phyloP scores from a whole-genome alignment of 2,888 invertebrate genomes.

The Drosophila borealis region DNA sequence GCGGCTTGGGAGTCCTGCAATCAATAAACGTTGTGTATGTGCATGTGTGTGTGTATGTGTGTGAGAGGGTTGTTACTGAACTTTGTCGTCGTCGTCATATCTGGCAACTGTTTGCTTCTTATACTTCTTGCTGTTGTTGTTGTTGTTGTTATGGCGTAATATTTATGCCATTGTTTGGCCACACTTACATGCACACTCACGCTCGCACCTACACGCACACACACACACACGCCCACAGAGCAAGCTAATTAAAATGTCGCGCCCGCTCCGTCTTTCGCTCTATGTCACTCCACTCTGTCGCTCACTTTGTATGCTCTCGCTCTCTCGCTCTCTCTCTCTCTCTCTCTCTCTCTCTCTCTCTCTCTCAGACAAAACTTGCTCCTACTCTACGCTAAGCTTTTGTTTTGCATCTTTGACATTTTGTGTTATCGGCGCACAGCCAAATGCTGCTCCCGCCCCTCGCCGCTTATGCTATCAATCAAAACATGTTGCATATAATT shows the following conservation, averaged over 20 bases:
- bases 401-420: conserved; percentile 65
- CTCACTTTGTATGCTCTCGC: conserved; percentile 21
- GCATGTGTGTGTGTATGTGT: conserved; percentile 1
- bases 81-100: conserved; percentile 31
- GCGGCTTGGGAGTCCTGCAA: conserved; percentile 46
- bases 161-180: conserved; percentile 56
- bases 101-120: conserved; percentile 32
- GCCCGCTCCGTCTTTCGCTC: conserved; percentile 5
- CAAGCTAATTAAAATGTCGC: conserved; percentile 65
- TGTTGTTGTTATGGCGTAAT: conserved; percentile 47
- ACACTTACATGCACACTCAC: conserved; percentile 23
- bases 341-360: conserved; percentile 2
- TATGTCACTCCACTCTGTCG: conserved; percentile 22
- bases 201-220: conserved; percentile 11
- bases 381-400: conserved; percentile 18
- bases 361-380: not conserved
- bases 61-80: conserved; percentile 50
- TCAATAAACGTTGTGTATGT: conserved; percentile 48
- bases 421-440: conserved; percentile 44
- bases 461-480: conserved; percentile 36
- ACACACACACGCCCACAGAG: conserved; percentile 7
- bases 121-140: conserved; percentile 6
- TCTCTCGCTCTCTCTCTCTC: not conserved
- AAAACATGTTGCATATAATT: conserved; percentile 53
- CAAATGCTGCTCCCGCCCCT: conserved; percentile 6